phyloP scores from a whole-genome alignment of 2,113 vertebrate species.

The Cariama cristata region DNA sequence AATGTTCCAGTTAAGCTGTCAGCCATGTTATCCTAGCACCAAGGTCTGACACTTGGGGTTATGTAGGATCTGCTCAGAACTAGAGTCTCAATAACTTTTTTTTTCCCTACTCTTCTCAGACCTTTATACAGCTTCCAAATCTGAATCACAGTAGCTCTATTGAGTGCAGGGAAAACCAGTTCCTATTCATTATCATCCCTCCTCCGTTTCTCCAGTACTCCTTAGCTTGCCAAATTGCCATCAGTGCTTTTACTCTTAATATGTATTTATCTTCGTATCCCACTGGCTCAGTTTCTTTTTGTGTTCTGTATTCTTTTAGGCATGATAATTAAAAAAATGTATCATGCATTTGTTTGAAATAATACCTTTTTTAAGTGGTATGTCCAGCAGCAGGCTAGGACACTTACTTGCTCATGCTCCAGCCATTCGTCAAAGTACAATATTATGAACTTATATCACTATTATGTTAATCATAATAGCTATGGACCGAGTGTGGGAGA shows the following conservation, averaged over 20 bases:
- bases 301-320: not conserved
- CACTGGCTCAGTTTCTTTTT: not conserved
- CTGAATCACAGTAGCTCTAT: constrained; percentile 41
- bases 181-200: constrained; percentile 39
- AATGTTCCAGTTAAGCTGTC: not conserved
- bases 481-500: not conserved
- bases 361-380: not conserved
- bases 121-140: constrained; percentile 35
- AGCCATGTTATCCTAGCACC: not conserved
- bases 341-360: not conserved
- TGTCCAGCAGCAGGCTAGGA: not conserved
- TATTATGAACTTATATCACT: not conserved
- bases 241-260: constrained; percentile 11
- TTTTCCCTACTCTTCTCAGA: not conserved
- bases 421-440: not conserved
- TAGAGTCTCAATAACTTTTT: not conserved
- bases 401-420: not conserved
- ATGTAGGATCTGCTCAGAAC: not conserved
- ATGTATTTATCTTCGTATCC: not conserved
- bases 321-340: not conserved
- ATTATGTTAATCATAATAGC: not conserved
- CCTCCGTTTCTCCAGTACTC: not conserved
- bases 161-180: constrained; percentile 28
- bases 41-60: not conserved
- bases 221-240: constrained; percentile 34